Conservation (phyloP, 53 echinoderm and acorn worm species). For the Arbacia lixula region DNA sequence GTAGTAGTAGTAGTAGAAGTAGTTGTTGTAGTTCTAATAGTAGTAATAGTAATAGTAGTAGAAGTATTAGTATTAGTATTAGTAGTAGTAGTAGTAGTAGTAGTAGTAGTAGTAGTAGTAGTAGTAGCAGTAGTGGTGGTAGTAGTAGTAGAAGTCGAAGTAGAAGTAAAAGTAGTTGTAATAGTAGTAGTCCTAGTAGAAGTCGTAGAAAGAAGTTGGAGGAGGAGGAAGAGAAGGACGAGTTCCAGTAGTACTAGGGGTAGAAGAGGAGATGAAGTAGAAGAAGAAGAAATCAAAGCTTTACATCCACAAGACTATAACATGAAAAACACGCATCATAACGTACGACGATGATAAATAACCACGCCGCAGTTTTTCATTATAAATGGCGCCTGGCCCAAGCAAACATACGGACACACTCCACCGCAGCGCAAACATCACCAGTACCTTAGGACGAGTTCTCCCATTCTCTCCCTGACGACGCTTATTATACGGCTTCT, state of each 20-base stretch:
- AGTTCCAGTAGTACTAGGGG: neutral
- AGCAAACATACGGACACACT: no score
- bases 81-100: neutral
- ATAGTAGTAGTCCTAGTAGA: neutral
- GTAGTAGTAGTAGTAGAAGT: neutral
- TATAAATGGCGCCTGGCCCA: no score
- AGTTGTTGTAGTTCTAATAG: neutral
- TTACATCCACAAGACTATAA: no score
- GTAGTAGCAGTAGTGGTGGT: neutral
- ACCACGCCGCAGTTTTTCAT: no score
- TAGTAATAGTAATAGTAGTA: neutral
- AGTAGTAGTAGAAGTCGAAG: neutral
- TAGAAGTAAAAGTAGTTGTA: slow-evolving; percentile 4
- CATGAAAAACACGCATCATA: no score
- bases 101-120: neutral
- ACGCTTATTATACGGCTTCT: no score
- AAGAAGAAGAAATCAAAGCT: no score
- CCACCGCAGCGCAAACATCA: no score
- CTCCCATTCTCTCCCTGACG: no score
- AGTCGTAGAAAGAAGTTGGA: neutral
- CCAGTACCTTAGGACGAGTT: no score
- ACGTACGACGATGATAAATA: no score
- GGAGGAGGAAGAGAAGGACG: neutral
- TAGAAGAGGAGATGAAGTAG: no score
- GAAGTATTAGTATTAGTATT: neutral